Evolutionary conservation across 2,888 invertebrate species (phyloP).

Genomic region (Lepidochrysops patricia): DNA sequence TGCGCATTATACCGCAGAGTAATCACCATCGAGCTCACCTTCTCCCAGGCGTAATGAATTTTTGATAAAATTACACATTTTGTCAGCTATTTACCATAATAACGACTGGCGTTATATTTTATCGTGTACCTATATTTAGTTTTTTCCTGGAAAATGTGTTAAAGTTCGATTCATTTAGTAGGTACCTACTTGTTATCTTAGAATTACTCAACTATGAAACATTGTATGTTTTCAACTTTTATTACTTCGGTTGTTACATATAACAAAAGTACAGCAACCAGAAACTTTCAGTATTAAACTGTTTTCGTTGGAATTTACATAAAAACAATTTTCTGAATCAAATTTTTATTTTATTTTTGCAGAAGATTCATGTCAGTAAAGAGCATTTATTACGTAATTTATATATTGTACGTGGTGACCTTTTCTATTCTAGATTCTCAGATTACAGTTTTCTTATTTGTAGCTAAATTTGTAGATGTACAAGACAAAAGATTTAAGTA

Average conservation of each 20-base stretch:
- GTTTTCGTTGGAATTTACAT: background rate
- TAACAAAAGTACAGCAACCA: too few relatives aligned
- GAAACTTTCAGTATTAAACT: background rate
- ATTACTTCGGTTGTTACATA: background rate
- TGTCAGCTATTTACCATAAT: background rate
- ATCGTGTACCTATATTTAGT: background rate
- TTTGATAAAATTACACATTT: constrained; percentile 7
- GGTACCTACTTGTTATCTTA: background rate
- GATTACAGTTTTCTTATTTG: too few relatives aligned
- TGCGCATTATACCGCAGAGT: background rate
- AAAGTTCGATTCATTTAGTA: background rate
- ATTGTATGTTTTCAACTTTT: constrained; percentile 2
- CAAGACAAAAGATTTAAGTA: background rate
- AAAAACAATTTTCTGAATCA: background rate
- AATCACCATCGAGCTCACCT: constrained; percentile 3
- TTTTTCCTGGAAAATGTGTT: background rate
- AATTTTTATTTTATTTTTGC: background rate
- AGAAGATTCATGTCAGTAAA: too few relatives aligned
- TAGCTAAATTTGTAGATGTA: background rate
- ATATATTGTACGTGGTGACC: too few relatives aligned
- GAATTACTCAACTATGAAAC: background rate
- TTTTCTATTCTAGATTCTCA: background rate
- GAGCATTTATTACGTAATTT: too few relatives aligned
- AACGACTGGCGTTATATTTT: background rate
- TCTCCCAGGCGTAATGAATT: constrained; percentile 1